Percentiles rank a stretch among this genome's conserved stretches.
Evolutionary conservation across 2,797 vertebrate genomes (phyloP).

Genomic region (Holocentrus rufus): DNA sequence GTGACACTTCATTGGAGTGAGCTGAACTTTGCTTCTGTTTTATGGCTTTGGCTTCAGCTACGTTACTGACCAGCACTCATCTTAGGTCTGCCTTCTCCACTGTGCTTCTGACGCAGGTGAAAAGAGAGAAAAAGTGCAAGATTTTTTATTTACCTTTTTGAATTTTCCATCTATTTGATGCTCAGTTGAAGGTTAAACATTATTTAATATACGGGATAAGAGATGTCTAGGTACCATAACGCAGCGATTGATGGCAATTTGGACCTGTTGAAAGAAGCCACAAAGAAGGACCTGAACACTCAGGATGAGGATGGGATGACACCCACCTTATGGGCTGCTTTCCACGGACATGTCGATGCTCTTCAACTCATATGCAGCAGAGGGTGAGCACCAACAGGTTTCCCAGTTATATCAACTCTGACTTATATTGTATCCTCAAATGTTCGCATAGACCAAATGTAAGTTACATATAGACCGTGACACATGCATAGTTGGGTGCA

Average conservation of each 20-base stretch:
- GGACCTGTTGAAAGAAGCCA: constrained; percentile 94
- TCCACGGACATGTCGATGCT: constrained; percentile 93
- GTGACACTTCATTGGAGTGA: constrained; percentile 12
- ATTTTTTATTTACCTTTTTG: too few species aligned
- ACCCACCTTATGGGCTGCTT: constrained; percentile 92
- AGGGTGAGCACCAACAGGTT: constrained; percentile 86
- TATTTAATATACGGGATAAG: constrained; percentile 15
- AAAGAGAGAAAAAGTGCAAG: constrained; percentile 18
- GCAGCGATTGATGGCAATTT: constrained; percentile 93
- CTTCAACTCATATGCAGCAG: constrained; percentile 94
- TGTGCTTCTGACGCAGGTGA: constrained; percentile 5
- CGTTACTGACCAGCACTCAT: constrained; percentile 62
- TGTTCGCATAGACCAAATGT: too few species aligned
- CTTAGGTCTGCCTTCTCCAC: constrained; percentile 21
- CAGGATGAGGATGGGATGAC: constrained; percentile 95
- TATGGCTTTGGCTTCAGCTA: constrained; percentile 76
- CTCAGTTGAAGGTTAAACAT: not conserved
- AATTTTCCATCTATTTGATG: constrained; percentile 15
- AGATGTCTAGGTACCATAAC: constrained; percentile 96
- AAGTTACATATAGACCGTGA: too few species aligned
- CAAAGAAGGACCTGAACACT: constrained; percentile 91
- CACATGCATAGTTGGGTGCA: too few species aligned
- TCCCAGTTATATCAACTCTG: too few species aligned
- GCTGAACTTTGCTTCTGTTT: constrained; percentile 83
- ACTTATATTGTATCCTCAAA: too few species aligned